phyloP scores from a whole-genome alignment of 2,888 invertebrate species.

The Timema cristinae region DNA sequence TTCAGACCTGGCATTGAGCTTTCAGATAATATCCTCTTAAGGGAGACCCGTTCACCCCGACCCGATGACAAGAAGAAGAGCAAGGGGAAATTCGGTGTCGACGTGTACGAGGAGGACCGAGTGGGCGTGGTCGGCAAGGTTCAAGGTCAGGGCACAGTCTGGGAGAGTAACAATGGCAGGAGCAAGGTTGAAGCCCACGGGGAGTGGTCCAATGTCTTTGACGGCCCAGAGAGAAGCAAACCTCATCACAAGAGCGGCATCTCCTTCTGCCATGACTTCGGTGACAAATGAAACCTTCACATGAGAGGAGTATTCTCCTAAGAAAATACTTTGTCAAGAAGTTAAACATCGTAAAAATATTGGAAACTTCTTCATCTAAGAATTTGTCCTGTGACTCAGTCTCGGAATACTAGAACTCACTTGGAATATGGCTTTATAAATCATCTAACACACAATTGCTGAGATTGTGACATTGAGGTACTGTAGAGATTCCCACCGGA shows the following conservation, averaged over 20 bases:
- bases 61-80: not conserved
- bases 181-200: conserved; percentile 16
- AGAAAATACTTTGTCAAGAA: too few relatives aligned
- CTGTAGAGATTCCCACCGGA: too few relatives aligned
- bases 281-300: conserved; percentile 10
- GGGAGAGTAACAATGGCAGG: conserved; percentile 15
- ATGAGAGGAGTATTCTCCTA: too few relatives aligned
- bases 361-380: too few relatives aligned
- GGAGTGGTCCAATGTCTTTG: conserved; percentile 15
- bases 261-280: conserved; percentile 15
- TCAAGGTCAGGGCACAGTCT: conserved; percentile 10
- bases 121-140: conserved; percentile 16
- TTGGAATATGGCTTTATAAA: too few relatives aligned
- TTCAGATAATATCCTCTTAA: too few relatives aligned
- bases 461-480: too few relatives aligned
- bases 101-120: conserved; percentile 13
- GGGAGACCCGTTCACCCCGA: not conserved
- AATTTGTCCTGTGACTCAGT: too few relatives aligned
- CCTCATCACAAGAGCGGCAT: conserved; percentile 11
- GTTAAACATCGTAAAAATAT: too few relatives aligned
- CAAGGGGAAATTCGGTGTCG: not conserved
- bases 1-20: too few relatives aligned
- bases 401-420: too few relatives aligned
- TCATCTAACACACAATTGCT: too few relatives aligned
- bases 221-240: conserved; percentile 16